phyloP scores from a whole-genome alignment of 2,888 invertebrate genomes.

The Thysanoteuthis rhombus region DNA sequence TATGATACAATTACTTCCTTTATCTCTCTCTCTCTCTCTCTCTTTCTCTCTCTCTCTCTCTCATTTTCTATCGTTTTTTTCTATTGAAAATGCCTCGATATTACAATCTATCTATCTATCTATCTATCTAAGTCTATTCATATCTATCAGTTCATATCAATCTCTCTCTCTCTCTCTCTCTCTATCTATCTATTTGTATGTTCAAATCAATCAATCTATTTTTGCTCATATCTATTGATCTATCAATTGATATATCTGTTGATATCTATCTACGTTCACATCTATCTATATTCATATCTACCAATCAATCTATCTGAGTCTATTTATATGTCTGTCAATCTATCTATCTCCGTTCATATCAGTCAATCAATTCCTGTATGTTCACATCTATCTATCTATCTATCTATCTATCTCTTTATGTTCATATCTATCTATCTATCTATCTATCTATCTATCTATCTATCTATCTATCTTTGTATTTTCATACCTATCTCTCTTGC shows the following conservation, averaged over 20 bases:
- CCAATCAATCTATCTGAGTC: neutral
- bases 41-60: neutral
- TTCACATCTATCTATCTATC: too few species aligned
- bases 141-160: neutral
- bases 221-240: neutral
- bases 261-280: neutral
- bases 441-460: neutral
- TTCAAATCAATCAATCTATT: neutral
- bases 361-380: too few species aligned
- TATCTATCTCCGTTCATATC: too few species aligned
- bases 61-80: neutral
- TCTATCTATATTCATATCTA: conserved; percentile 32
- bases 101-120: neutral
- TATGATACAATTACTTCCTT: neutral
- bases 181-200: neutral
- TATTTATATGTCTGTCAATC: neutral
- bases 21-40: neutral
- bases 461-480: neutral
- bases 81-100: too few species aligned
- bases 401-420: too few species aligned
- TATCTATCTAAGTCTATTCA: neutral
- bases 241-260: too few species aligned
- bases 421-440: neutral
- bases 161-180: conserved; percentile 32
- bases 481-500: conserved; percentile 31